These are phyloP conservation scores for Syngnathus typhle DNA, from an alignment of 2,113 vertebrate species.

Conservation along the genomic window DNA sequence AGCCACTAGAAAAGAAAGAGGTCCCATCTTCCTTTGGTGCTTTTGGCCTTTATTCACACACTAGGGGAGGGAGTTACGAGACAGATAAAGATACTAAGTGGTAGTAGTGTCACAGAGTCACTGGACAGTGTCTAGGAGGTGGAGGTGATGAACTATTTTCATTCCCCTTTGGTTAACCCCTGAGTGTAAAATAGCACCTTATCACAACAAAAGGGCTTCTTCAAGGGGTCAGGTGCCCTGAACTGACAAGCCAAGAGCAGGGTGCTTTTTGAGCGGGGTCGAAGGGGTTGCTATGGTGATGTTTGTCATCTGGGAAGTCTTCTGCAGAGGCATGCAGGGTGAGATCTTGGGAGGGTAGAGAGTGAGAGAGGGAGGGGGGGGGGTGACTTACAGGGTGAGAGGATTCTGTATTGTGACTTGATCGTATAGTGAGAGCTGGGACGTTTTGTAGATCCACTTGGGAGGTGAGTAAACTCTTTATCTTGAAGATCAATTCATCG, in stretches of 20 bases:
- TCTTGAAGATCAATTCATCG: neutral
- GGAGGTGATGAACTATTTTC: constrained; percentile 57
- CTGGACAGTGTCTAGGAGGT: constrained; percentile 29
- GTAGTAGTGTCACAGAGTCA: neutral
- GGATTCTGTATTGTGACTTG: constrained; percentile 38
- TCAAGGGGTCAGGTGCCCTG: constrained; percentile 47
- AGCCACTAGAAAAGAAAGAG: constrained; percentile 22
- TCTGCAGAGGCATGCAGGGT: constrained; percentile 47
- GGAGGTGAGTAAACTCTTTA: constrained; percentile 54
- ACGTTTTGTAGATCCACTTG: constrained; percentile 33
- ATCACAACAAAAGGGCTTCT: constrained; percentile 62
- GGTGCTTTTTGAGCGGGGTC: constrained; percentile 51
- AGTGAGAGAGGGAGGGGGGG: constrained; percentile 6
- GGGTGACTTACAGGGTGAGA: neutral
- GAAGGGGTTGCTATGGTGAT: constrained; percentile 62
- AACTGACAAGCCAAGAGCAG: constrained; percentile 51
- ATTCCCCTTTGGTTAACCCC: constrained; percentile 62
- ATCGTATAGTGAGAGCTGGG: constrained; percentile 28
- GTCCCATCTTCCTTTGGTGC: constrained; percentile 27
- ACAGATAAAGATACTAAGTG: constrained; percentile 17
- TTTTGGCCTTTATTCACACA: constrained; percentile 25
- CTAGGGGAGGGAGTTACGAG: constrained; percentile 21
- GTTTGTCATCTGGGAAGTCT: constrained; percentile 69
- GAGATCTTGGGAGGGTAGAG: constrained; percentile 34
- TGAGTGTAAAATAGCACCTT: constrained; percentile 70